A percentile compares a stretch with the other conserved stretches of the same genome.
Evolutionary conservation across 2,113 vertebrate species (phyloP).

Genomic region (Petromus typicus): DNA sequence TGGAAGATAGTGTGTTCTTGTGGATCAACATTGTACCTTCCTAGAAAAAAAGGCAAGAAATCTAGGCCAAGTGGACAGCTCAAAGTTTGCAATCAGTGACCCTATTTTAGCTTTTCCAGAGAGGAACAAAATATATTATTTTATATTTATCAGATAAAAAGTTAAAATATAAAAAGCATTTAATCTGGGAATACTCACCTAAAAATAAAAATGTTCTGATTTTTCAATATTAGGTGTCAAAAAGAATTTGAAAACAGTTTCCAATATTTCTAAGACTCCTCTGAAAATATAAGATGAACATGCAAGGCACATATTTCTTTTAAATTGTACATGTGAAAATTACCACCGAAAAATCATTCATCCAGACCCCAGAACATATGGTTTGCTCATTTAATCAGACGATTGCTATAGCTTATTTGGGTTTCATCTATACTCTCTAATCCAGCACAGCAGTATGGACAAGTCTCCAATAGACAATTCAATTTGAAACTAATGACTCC

Average conservation of each 20-base stretch:
- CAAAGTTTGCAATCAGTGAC: neutral
- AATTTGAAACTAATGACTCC: neutral
- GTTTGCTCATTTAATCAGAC: conserved; percentile 9
- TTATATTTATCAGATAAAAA: conserved; percentile 28
- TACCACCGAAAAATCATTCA: conserved; percentile 11
- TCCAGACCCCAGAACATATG: neutral
- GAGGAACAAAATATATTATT: neutral
- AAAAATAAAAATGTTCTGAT: neutral
- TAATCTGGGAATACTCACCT: neutral
- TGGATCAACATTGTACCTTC: neutral
- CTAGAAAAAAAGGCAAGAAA: neutral
- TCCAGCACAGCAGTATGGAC: neutral
- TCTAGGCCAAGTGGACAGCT: neutral
- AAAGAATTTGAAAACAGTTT: conserved; percentile 35
- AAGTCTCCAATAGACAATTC: neutral
- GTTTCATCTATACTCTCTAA: neutral
- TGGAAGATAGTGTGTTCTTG: neutral
- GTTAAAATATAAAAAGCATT: conserved; percentile 34
- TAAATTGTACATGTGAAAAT: neutral
- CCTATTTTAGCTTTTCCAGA: neutral
- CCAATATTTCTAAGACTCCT: neutral
- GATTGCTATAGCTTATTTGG: conserved; percentile 30
- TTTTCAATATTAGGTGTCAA: neutral
- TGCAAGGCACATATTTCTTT: neutral
- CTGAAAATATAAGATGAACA: neutral